Evolutionary conservation across 2,888 invertebrate genomes (phyloP).

Genomic region (Chydorus sphaericus): DNA sequence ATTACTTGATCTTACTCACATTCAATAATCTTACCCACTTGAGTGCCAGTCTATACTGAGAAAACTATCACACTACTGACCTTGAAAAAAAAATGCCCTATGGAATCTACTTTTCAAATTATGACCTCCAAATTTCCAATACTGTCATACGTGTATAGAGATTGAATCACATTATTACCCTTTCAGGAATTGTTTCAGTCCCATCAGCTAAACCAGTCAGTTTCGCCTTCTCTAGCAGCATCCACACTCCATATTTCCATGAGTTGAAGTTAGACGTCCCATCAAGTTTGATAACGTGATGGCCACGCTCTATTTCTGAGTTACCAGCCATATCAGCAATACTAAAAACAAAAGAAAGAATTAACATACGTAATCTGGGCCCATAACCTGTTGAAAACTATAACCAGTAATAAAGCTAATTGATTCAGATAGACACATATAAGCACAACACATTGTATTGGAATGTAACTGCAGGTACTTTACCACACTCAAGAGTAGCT

Average conservation of each 20-base stretch:
- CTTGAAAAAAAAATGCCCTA: background rate
- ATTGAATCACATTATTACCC: too few species aligned
- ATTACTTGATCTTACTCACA: too few species aligned
- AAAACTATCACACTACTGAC: background rate
- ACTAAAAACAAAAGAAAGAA: background rate
- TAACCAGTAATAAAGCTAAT: too few species aligned
- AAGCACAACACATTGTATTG: too few species aligned
- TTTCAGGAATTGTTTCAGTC: background rate
- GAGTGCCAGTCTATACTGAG: background rate
- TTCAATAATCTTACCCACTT: too few species aligned
- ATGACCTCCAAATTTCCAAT: too few species aligned
- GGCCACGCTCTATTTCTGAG: background rate
- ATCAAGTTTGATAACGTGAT: background rate
- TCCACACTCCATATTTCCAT: slow-evolving; percentile 1
- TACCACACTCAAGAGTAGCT: too few species aligned
- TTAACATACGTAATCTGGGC: background rate
- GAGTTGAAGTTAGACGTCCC: background rate
- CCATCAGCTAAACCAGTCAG: background rate
- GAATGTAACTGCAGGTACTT: too few species aligned
- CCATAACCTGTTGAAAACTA: background rate
- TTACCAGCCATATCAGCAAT: background rate
- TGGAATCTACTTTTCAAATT: background rate
- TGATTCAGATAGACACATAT: too few species aligned
- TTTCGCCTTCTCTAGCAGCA: background rate
- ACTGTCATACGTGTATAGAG: too few species aligned